Evolutionary conservation across 2,113 vertebrate genomes (phyloP).

Genomic region (Coryphaenoides rupestris): DNA sequence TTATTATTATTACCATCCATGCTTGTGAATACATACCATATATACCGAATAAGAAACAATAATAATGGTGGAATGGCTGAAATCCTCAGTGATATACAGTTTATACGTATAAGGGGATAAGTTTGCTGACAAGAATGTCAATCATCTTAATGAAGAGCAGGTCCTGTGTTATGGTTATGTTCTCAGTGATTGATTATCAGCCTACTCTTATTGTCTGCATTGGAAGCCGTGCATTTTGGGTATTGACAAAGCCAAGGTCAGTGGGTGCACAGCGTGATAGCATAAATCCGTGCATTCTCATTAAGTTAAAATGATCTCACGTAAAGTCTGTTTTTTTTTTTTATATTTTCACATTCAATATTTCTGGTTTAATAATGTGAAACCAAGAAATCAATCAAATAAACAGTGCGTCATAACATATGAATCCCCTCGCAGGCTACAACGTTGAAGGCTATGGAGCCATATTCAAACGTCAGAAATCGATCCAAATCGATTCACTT

Average conservation of each 20-base stretch:
- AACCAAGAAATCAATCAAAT: conserved; percentile 4
- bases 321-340: neutral
- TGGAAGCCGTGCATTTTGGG: neutral
- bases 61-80: neutral
- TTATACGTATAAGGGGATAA: neutral
- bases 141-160: neutral
- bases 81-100: neutral
- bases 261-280: neutral
- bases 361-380: conserved; percentile 12
- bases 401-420: neutral
- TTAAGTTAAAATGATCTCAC: neutral
- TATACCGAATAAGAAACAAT: neutral
- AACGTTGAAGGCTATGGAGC: neutral
- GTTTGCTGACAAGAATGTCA: neutral
- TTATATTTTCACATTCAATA: conserved; percentile 3
- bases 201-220: neutral
- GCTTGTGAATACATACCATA: too few species aligned
- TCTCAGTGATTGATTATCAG: neutral
- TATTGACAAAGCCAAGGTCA: neutral
- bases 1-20: too few species aligned
- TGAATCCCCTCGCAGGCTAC: neutral
- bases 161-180: neutral
- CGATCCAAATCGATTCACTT: neutral
- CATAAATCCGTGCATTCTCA: conserved; percentile 7
- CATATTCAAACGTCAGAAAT: neutral